Conservation (phyloP, 2,113 vertebrate genomes). For the Ovis canadensis region DNA sequence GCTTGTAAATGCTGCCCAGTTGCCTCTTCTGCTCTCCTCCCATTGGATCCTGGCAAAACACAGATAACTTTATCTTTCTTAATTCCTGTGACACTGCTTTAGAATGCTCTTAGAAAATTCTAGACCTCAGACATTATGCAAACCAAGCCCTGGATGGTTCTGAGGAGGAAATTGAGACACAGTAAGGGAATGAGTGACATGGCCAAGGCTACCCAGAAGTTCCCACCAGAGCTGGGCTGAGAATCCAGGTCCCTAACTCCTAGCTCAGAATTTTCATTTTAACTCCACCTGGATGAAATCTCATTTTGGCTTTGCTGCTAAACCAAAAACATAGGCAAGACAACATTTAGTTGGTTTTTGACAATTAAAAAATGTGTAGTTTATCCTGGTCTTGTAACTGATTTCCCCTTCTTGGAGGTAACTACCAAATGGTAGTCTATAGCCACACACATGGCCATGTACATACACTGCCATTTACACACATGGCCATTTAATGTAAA, state of each 20-base stretch:
- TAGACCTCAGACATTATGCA: not conserved
- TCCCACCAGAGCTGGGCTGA: not conserved
- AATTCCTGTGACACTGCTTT: not conserved
- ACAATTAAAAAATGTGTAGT: not conserved
- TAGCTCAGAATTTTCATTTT: not conserved
- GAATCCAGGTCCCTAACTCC: not conserved
- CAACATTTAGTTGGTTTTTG: not conserved
- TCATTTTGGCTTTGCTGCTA: not conserved
- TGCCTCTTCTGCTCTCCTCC: not conserved
- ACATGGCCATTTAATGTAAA: not conserved
- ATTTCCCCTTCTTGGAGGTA: not conserved
- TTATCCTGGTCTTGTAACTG: not conserved
- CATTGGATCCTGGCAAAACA: not conserved
- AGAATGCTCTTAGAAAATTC: not conserved
- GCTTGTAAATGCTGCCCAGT: not conserved
- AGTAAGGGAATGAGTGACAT: not conserved
- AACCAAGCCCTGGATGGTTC: not conserved
- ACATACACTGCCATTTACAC: not conserved
- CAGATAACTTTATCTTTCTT: not conserved
- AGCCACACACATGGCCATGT: not conserved
- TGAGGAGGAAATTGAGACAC: not conserved
- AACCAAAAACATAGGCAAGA: not conserved
- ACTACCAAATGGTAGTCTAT: not conserved
- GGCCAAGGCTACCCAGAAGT: not conserved
- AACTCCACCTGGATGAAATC: not conserved